These are phyloP conservation scores for Quiscalus mexicanus DNA, from an alignment of 2,113 vertebrate species.

Conservation along the genomic window DNA sequence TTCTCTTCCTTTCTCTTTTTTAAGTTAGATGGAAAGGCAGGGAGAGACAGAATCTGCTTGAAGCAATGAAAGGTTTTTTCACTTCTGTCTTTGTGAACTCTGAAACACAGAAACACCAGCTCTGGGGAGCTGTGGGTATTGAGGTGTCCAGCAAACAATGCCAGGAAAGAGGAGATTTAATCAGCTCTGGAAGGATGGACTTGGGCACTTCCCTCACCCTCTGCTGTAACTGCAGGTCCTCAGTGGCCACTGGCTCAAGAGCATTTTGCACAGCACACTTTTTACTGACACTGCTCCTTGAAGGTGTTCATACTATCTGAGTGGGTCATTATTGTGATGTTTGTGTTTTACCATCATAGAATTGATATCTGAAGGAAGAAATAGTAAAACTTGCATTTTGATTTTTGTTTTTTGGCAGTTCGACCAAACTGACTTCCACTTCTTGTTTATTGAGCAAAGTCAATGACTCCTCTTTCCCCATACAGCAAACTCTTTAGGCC, in stretches of 20 bases:
- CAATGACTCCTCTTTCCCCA: not conserved
- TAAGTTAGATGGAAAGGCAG: not conserved
- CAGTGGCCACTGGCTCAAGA: not conserved
- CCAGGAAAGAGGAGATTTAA: not conserved
- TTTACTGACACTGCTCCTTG: not conserved
- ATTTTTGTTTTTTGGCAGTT: accelerated
- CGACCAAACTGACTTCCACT: not conserved
- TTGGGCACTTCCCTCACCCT: not conserved
- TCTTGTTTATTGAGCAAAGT: not conserved
- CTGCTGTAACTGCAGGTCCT: not conserved
- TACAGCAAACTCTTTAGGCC: not conserved
- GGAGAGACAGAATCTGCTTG: not conserved
- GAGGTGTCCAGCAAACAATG: not conserved
- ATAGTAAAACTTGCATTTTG: not conserved
- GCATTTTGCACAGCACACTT: not conserved
- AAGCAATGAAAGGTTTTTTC: not conserved
- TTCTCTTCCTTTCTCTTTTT: not conserved
- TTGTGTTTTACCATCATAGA: not conserved
- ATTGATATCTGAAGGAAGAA: not conserved
- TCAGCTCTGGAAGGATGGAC: not conserved
- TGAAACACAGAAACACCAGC: not conserved
- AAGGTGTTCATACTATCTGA: not conserved
- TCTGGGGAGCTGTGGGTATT: not conserved
- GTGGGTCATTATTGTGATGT: not conserved
- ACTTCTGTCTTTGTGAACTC: not conserved